A percentile compares a stretch with the other conserved stretches of the same genome.
These are phyloP conservation scores for Lates calcarifer DNA, from an alignment of 2,113 vertebrate genomes.

Conservation along the genomic window DNA sequence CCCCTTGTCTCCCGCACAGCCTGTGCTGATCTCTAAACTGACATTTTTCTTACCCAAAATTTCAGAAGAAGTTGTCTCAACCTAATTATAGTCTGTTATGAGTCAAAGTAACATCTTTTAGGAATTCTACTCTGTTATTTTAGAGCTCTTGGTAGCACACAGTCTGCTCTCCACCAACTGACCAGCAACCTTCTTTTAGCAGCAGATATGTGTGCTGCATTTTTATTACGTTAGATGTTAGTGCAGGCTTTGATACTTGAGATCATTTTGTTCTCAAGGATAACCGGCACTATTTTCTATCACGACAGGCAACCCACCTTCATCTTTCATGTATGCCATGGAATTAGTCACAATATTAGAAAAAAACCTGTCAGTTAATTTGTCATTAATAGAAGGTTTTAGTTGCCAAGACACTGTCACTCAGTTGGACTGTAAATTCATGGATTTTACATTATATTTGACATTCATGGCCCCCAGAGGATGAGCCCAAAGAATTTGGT, in stretches of 20 bases:
- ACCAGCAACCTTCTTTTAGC: conserved; percentile 31
- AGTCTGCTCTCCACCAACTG: conserved; percentile 22
- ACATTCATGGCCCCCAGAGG: not conserved
- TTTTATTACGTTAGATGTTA: conserved; percentile 37
- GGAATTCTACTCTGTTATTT: conserved; percentile 44
- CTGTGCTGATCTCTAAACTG: conserved; percentile 26
- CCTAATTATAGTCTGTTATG: conserved; percentile 49
- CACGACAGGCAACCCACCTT: not conserved
- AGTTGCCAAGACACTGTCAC: not conserved
- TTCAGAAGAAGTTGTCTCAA: conserved; percentile 32
- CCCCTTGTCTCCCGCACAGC: conserved; percentile 26
- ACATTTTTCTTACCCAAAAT: conserved; percentile 14
- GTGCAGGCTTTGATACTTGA: conserved; percentile 2
- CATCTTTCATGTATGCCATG: not conserved
- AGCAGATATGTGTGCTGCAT: conserved; percentile 33
- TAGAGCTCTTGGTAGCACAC: conserved; percentile 11
- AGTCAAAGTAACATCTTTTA: conserved; percentile 41
- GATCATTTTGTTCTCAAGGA: conserved; percentile 2
- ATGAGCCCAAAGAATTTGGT: not conserved
- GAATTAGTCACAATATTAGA: not conserved
- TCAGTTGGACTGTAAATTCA: not conserved
- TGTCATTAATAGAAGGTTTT: not conserved
- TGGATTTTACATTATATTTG: not conserved
- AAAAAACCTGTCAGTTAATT: not conserved
- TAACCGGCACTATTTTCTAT: not conserved